phyloP scores from a whole-genome alignment of 1,140 invertebrate genomes.

The Heliothis virescens region DNA sequence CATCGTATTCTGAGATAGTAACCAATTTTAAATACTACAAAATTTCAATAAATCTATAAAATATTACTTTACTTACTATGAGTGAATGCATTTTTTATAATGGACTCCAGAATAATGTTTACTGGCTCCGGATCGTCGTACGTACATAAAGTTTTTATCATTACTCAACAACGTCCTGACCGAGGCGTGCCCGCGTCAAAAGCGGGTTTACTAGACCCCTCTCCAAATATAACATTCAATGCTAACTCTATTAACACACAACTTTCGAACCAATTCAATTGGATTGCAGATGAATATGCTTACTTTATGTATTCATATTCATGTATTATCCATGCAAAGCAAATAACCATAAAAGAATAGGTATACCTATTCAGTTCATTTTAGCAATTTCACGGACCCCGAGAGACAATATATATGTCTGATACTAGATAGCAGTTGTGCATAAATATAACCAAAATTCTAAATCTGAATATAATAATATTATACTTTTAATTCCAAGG shows the following conservation, averaged over 20 bases:
- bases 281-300: slow-evolving; percentile 6
- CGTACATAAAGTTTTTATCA: slow-evolving; percentile 53
- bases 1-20: slow-evolving; percentile 24
- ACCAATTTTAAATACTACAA: slow-evolving; percentile 37
- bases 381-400: slow-evolving; percentile 34
- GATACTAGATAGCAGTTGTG: neutral
- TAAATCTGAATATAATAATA: neutral
- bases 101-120: slow-evolving; percentile 31
- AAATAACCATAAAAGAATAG: slow-evolving; percentile 41
- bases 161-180: slow-evolving; percentile 45
- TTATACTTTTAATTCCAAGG: neutral
- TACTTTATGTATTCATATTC: slow-evolving; percentile 8
- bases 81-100: slow-evolving; percentile 43
- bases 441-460: neutral
- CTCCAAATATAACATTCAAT: slow-evolving; percentile 51
- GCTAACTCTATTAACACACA: slow-evolving; percentile 50
- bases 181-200: slow-evolving; percentile 57
- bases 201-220: slow-evolving; percentile 53
- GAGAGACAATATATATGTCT: slow-evolving; percentile 7
- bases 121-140: slow-evolving; percentile 55
- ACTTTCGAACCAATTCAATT: slow-evolving; percentile 21
- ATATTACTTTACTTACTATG: slow-evolving; percentile 44
- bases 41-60: slow-evolving; percentile 41
- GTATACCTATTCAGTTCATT: slow-evolving; percentile 43
- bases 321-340: slow-evolving; percentile 31